Percentiles rank a stretch among this genome's conserved stretches.
Evolutionary conservation across 1,140 invertebrate genomes (phyloP).

Genomic region (Anthonomus grandis): DNA sequence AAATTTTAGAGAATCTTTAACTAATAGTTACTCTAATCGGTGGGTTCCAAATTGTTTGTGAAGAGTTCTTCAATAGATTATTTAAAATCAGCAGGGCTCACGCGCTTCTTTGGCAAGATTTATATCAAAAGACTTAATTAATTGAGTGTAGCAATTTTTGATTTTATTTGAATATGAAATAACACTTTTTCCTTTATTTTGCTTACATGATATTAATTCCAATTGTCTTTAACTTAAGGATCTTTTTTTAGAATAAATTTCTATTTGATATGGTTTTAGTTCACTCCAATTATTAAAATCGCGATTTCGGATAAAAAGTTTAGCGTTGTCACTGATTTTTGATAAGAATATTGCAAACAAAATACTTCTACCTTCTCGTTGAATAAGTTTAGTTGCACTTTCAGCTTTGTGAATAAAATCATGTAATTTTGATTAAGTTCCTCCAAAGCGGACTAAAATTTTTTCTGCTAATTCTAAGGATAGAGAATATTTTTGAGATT

Average conservation of each 20-base stretch:
- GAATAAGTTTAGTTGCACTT: background rate
- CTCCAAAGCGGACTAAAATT: constrained; percentile 12
- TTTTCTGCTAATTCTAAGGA: constrained; percentile 9
- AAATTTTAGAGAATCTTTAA: no score
- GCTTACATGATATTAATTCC: constrained; percentile 15
- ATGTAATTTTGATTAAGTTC: constrained; percentile 3
- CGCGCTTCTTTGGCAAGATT: constrained; percentile 27
- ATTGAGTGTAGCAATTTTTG: constrained; percentile 36
- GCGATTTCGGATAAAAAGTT: constrained; percentile 7
- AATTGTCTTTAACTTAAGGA: constrained; percentile 9
- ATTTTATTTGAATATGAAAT: constrained; percentile 28
- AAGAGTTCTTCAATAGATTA: no score
- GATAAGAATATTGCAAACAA: constrained; percentile 6
- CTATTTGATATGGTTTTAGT: constrained; percentile 12
- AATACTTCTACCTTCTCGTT: constrained; percentile 5
- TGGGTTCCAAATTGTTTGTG: no score
- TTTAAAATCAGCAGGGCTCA: no score
- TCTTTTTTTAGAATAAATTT: constrained; percentile 12
- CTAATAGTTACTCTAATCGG: no score
- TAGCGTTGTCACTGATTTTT: constrained; percentile 11
- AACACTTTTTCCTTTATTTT: constrained; percentile 29
- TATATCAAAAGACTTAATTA: constrained; percentile 31
- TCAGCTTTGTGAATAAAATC: constrained; percentile 13
- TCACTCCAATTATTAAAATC: constrained; percentile 2
- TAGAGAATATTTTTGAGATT: no score